A percentile compares a stretch with the other conserved stretches of the same genome.
Conservation (phyloP, 1,140 invertebrate genomes). For the Bombus picipes region DNA sequence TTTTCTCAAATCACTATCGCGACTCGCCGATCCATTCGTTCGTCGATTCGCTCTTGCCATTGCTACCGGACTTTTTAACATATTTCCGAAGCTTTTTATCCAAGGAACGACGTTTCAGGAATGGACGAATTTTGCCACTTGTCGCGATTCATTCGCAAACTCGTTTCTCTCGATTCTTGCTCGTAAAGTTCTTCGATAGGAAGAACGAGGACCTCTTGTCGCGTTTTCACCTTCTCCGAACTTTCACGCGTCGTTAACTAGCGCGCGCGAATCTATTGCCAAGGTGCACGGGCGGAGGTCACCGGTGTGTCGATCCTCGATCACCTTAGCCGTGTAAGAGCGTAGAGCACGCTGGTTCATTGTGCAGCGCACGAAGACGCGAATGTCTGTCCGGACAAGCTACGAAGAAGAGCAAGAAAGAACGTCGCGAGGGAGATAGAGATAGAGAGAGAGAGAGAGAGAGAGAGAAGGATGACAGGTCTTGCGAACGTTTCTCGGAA, state of each 20-base stretch:
- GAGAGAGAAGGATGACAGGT: constrained; percentile 3
- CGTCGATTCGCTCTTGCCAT: neutral
- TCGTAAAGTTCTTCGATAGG: too few species aligned
- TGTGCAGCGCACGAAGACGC: constrained; percentile 22
- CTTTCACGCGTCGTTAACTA: neutral
- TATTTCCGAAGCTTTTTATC: neutral
- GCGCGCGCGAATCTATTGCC: neutral
- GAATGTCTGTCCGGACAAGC: constrained; percentile 1
- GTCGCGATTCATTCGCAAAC: neutral
- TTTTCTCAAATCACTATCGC: neutral
- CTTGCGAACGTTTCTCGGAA: constrained; percentile 62
- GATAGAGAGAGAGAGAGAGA: neutral
- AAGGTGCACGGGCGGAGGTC: neutral
- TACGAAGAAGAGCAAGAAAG: constrained; percentile 6
- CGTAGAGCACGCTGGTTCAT: constrained; percentile 24
- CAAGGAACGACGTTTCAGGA: neutral
- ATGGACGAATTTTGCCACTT: neutral
- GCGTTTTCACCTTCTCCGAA: neutral
- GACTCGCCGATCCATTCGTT: neutral
- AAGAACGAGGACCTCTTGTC: neutral
- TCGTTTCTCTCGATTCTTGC: neutral
- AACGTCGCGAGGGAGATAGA: neutral
- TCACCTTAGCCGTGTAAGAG: neutral
- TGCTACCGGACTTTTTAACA: neutral
- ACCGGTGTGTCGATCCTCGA: constrained; percentile 42